These are phyloP conservation scores for Thamnaconus septentrionalis DNA, from an alignment of 2,113 vertebrate species.

Conservation along the genomic window DNA sequence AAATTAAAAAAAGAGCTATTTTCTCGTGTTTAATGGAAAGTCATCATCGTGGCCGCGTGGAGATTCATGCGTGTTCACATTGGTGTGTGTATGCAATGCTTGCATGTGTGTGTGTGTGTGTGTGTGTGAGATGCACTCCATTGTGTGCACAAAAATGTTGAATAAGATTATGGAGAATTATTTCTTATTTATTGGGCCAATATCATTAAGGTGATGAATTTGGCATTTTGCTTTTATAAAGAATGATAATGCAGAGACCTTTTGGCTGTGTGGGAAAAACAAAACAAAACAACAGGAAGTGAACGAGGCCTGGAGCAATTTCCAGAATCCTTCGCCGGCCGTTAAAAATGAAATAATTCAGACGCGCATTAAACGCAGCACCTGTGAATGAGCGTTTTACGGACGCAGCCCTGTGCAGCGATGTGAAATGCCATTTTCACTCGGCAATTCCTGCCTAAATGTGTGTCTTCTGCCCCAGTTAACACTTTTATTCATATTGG, in stretches of 20 bases:
- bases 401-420: constrained; percentile 49
- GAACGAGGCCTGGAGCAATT: too few relatives aligned
- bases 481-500: constrained; percentile 64
- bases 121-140: not conserved
- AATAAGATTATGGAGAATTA: too few relatives aligned
- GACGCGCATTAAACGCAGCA: constrained; percentile 47
- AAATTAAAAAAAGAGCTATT: constrained; percentile 70
- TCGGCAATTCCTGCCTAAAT: constrained; percentile 58
- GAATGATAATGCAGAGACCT: too few relatives aligned
- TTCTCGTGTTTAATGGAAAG: constrained; percentile 44
- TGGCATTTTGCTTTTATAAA: too few relatives aligned
- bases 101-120: not conserved
- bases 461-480: constrained; percentile 70
- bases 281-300: too few relatives aligned
- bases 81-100: not conserved
- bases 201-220: too few relatives aligned
- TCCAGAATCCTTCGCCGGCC: not conserved
- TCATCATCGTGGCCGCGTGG: not conserved
- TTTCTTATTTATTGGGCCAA: too few relatives aligned
- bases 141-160: not conserved
- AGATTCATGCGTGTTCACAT: constrained; percentile 24
- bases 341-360: constrained; percentile 52
- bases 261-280: too few relatives aligned
- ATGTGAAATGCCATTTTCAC: constrained; percentile 62
- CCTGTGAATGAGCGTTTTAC: constrained; percentile 48